Percentiles rank a stretch among this genome's conserved stretches.
phyloP scores from a whole-genome alignment of 2,888 invertebrate genomes.

The Hetaerina titia region DNA sequence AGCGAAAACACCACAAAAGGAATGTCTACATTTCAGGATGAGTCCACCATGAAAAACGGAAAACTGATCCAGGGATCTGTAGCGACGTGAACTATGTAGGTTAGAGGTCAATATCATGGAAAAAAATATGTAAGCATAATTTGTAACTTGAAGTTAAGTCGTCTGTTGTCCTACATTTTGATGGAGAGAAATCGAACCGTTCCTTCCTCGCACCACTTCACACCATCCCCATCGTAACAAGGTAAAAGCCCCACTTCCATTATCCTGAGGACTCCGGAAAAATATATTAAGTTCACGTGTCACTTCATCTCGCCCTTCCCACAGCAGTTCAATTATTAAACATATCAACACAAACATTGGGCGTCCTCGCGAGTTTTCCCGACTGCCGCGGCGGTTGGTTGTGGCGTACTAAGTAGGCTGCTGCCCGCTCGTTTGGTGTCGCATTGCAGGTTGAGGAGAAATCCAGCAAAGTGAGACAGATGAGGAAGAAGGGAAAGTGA shows the following conservation, averaged over 20 bases:
- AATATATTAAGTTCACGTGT: neutral
- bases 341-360: slow-evolving; percentile 23
- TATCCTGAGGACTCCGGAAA: neutral
- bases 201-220: neutral
- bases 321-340: slow-evolving; percentile 22
- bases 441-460: slow-evolving; percentile 63
- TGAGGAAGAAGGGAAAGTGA: slow-evolving; percentile 24
- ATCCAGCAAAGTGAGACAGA: slow-evolving; percentile 41
- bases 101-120: neutral
- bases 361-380: slow-evolving; percentile 10
- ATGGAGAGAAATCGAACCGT: slow-evolving; percentile 4
- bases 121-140: neutral
- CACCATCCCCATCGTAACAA: neutral
- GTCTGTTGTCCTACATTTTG: neutral
- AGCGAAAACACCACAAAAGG: neutral
- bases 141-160: neutral
- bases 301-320: neutral
- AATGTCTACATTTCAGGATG: neutral
- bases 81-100: neutral
- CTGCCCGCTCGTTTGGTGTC: slow-evolving; percentile 67
- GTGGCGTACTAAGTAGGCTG: slow-evolving; percentile 61
- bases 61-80: neutral
- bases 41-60: neutral
- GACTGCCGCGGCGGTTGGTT: slow-evolving; percentile 35
- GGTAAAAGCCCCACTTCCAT: neutral